These are phyloP conservation scores for Protobothrops flavoviridis DNA, from an alignment of 2,113 vertebrate species.

Conservation along the genomic window DNA sequence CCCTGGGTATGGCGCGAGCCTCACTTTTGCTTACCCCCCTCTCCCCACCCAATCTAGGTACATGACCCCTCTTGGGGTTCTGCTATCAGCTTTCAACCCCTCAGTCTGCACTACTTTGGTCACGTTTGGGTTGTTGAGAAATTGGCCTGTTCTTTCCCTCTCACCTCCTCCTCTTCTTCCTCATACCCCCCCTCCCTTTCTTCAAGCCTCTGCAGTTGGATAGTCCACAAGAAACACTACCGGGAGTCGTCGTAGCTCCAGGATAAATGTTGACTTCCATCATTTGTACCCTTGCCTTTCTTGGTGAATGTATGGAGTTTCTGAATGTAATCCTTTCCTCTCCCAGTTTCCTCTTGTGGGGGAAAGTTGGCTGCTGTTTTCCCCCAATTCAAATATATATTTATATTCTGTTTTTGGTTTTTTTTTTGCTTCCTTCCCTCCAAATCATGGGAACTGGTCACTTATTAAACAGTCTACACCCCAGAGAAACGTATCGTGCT, in stretches of 20 bases:
- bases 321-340: constrained; percentile 19
- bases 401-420: not conserved
- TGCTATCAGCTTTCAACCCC: not conserved
- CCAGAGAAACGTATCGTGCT: not conserved
- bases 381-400: not conserved
- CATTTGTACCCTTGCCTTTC: not conserved
- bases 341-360: not conserved
- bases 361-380: not conserved
- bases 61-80: not conserved
- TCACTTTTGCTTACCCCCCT: not conserved
- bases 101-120: constrained; percentile 10
- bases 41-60: not conserved
- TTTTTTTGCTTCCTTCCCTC: not conserved
- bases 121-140: not conserved
- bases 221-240: constrained; percentile 19
- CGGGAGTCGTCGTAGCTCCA: not conserved
- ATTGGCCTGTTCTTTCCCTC: not conserved
- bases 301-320: constrained; percentile 34
- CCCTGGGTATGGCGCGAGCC: not conserved
- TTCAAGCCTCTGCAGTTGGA: not conserved
- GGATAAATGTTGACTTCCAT: not conserved
- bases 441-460: not conserved
- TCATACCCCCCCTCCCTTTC: not conserved
- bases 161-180: not conserved
- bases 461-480: not conserved